Evolutionary conservation across 1,140 invertebrate genomes (phyloP), one percentile per base, ranked within the genome.

Genomic region (Apolygus lucorum): DNA sequence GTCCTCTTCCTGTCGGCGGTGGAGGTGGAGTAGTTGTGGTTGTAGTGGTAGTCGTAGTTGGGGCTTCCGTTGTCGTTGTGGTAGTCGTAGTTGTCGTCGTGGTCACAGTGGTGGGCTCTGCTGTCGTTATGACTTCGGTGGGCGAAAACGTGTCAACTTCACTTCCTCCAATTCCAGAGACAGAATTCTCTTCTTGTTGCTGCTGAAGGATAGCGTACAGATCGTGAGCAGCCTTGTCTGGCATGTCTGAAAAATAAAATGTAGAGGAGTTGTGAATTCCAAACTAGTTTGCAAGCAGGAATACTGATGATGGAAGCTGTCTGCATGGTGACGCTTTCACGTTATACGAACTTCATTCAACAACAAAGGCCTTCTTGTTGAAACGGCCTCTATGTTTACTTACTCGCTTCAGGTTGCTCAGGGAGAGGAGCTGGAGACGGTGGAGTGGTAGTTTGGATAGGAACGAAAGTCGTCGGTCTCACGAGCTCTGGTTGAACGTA

Each of bases 211-310:
- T 87, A 0, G 89, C 90, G 72, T 91, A 92, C 21, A 92, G 78
- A 74, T 92, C 90, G 17, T 91, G 79, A 14, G 89, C 90, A 0
- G 89, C 88, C 79, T 91, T 91, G 74, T 91, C 87, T 1, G 76
- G 74, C 88, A 90, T 90, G 0, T 70, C 72, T 75, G 62, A 42
- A 66, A 22, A 34, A 17, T 8, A 49, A 49, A 8, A n/a, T 11
- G 34, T 11, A 49, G 34, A 11, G 34, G 34, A 49, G 34, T 49
- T 49, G 34, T n/a, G n/a, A n/a, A n/a, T n/a, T n/a, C n/a, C n/a
- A n/a, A n/a, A n/a, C n/a, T n/a, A n/a, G n/a, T n/a, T n/a, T n/a
- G n/a, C n/a, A n/a, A n/a, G n/a, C n/a, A n/a, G n/a, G n/a, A n/a
- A n/a, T n/a, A n/a, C n/a, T n/a, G n/a, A n/a, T n/a, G n/a, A n/a